phyloP scores from a whole-genome alignment of 2,888 invertebrate species.

The Lamproptera curius region DNA sequence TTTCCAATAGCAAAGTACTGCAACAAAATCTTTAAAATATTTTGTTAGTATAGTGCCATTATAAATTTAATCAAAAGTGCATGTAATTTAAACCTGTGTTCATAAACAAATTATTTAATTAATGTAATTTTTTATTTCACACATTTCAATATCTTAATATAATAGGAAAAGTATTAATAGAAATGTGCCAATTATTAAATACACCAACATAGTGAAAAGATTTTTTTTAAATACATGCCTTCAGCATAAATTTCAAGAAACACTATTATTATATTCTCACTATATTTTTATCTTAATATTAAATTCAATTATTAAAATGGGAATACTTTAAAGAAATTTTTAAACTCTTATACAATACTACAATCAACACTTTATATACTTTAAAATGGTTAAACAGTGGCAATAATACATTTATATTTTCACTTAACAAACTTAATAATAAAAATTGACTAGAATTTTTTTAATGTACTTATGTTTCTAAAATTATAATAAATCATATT shows the following conservation, averaged over 20 bases:
- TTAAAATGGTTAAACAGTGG: conserved; percentile 8
- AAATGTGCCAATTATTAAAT: conserved; percentile 37
- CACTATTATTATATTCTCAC: conserved; percentile 41
- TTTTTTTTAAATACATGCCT: conserved; percentile 10
- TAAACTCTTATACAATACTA: conserved; percentile 2
- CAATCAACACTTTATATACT: conserved; percentile 12
- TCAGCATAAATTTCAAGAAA: conserved; percentile 29
- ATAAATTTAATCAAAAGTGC: conserved; percentile 6
- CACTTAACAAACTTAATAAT: conserved; percentile 24
- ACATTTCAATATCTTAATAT: conserved; percentile 1
- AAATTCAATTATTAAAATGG: conserved; percentile 7
- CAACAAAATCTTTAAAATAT: conserved; percentile 3
- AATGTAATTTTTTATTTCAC: conserved; percentile 4
- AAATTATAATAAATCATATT: conserved; percentile 21
- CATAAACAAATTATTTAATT: conserved; percentile 14
- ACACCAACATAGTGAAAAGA: conserved; percentile 11
- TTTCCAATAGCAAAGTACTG: too few species aligned
- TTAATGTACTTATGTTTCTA: conserved; percentile 50
- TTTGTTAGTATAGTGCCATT: conserved; percentile 6
- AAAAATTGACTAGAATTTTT: conserved; percentile 67
- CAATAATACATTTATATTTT: conserved; percentile 16
- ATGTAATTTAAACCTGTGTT: background rate
- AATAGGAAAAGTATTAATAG: conserved; percentile 22
- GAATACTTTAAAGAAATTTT: conserved; percentile 2
- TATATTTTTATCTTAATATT: conserved; percentile 31